Conservation (phyloP, 2,113 vertebrate genomes). For the Brachypodius melanocephalos region DNA sequence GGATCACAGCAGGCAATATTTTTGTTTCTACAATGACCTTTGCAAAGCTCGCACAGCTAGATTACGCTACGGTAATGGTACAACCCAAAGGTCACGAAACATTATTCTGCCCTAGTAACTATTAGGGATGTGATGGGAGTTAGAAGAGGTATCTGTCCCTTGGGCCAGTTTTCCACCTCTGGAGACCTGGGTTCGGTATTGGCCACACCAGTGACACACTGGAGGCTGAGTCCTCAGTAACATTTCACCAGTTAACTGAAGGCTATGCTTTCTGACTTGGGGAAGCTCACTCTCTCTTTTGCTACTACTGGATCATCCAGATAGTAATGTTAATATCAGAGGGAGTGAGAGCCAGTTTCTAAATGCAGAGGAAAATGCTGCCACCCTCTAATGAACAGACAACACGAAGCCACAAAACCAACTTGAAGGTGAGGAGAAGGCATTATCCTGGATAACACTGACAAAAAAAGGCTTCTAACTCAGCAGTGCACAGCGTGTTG, state of each 20-base stretch:
- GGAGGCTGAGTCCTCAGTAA: background rate
- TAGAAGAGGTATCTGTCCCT: background rate
- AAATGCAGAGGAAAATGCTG: background rate
- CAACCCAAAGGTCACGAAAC: conserved; percentile 60
- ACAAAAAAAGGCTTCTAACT: background rate
- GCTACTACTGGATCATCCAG: background rate
- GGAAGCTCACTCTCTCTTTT: background rate
- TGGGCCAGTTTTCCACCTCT: conserved; percentile 34
- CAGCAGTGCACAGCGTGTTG: background rate
- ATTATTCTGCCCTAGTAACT: conserved; percentile 72
- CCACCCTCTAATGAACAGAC: background rate
- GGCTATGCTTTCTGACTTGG: background rate
- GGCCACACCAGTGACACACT: background rate
- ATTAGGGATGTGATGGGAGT: conserved; percentile 17
- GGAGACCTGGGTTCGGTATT: background rate
- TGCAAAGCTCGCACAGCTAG: background rate
- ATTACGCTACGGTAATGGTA: conserved; percentile 14
- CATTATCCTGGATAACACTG: background rate
- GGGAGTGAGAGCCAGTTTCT: background rate
- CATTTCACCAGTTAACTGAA: background rate
- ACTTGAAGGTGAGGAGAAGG: background rate
- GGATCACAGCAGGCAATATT: conserved; percentile 37
- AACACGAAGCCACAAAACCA: background rate
- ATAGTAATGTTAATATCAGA: background rate
- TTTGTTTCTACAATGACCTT: conserved; percentile 59